Conservation (phyloP, 2,888 invertebrate genomes). For the Monoplex corrugatus region DNA sequence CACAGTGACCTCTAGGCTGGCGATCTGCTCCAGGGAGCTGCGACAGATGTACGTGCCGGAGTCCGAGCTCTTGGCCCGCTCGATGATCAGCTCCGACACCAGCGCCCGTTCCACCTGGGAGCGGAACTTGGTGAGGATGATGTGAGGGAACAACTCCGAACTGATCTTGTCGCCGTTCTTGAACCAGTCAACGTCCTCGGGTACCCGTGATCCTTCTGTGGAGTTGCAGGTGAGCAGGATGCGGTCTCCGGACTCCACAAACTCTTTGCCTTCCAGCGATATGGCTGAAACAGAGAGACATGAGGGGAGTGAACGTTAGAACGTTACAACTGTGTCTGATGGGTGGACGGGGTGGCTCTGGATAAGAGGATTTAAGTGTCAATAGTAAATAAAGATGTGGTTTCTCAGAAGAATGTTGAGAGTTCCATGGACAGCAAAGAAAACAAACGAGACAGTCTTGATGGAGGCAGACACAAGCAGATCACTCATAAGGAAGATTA, state of each 20-base stretch:
- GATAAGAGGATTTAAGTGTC: too few relatives aligned
- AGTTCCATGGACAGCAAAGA: too few relatives aligned
- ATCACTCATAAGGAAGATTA: too few relatives aligned
- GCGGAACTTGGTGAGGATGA: constrained; percentile 75
- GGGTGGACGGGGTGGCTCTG: not conserved
- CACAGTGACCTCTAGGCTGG: constrained; percentile 73
- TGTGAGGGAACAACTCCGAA: constrained; percentile 66
- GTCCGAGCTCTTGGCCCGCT: constrained; percentile 69
- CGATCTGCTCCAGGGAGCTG: constrained; percentile 72
- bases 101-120: constrained; percentile 71
- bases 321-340: too few relatives aligned
- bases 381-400: too few relatives aligned
- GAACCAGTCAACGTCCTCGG: constrained; percentile 78
- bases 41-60: constrained; percentile 76
- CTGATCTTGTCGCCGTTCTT: constrained; percentile 74
- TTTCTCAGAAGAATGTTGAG: too few relatives aligned
- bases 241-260: constrained; percentile 72
- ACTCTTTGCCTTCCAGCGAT: constrained; percentile 70
- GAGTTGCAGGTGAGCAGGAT: constrained; percentile 75
- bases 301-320: not conserved
- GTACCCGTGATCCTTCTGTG: constrained; percentile 75
- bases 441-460: too few relatives aligned
- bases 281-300: constrained; percentile 66
- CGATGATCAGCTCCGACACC: constrained; percentile 72
- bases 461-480: too few relatives aligned